These are phyloP conservation scores for Enteromius unitaeniatus DNA, from an alignment of 2,797 vertebrate genomes.

Conservation along the genomic window DNA sequence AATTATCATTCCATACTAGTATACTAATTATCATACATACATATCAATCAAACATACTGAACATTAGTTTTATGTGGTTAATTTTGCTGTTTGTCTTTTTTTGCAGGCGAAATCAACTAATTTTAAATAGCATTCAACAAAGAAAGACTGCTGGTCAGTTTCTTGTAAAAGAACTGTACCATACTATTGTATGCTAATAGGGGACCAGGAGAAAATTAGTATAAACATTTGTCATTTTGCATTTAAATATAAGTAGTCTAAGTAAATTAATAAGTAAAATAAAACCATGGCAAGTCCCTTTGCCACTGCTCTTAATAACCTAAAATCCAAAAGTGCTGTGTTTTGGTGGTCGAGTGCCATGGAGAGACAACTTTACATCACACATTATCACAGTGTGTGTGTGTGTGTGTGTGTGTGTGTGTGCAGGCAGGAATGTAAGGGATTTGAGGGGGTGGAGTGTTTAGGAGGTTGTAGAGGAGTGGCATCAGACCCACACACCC, in stretches of 20 bases:
- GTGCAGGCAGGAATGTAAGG: conserved; percentile 26
- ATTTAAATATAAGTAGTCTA: not conserved
- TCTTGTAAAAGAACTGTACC: not conserved
- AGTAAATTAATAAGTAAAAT: not conserved
- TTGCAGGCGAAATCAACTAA: not conserved
- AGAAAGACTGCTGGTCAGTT: not conserved
- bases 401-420: conserved; percentile 7
- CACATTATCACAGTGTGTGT: not conserved
- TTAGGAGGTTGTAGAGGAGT: conserved; percentile 33
- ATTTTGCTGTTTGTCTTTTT: not conserved
- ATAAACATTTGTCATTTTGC: not conserved
- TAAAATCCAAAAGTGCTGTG: not conserved
- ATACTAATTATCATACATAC: not conserved
- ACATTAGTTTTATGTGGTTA: not conserved
- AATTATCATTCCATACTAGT: not conserved
- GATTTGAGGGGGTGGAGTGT: conserved; percentile 41
- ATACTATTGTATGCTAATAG: not conserved
- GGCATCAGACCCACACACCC: conserved; percentile 39
- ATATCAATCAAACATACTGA: not conserved
- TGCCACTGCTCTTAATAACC: not conserved
- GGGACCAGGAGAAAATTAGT: not conserved
- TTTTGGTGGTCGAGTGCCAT: conserved; percentile 2
- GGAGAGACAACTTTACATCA: conserved; percentile 9
- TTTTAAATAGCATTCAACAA: not conserved
- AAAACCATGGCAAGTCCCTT: not conserved